Conservation (phyloP, 2,113 vertebrate genomes). For the Oncorhynchus mykiss region DNA sequence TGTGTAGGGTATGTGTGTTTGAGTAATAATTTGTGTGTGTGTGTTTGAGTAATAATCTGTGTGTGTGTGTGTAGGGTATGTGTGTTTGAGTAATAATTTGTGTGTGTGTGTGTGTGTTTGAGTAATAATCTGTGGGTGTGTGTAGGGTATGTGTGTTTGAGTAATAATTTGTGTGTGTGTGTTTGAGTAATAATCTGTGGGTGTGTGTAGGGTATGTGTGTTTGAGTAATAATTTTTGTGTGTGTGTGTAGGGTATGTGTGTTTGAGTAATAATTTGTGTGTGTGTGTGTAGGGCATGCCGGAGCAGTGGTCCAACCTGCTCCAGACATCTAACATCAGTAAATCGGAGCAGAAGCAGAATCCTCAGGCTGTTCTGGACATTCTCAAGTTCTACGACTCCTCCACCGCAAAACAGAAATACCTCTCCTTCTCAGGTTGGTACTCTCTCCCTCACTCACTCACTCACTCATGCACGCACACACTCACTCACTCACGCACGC, state of each 20-base stretch:
- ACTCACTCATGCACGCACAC: background rate
- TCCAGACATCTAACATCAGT: slow-evolving; percentile 97
- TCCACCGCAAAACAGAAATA: slow-evolving; percentile 94
- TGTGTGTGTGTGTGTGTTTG: no score
- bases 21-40: no score
- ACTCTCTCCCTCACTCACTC: background rate
- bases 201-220: background rate
- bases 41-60: no score
- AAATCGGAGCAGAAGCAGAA: slow-evolving; percentile 98
- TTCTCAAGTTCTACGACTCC: slow-evolving; percentile 96
- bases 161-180: no score
- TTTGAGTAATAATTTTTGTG: background rate
- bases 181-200: background rate
- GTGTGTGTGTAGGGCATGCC: slow-evolving; percentile 88
- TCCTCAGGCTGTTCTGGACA: slow-evolving; percentile 94
- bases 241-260: slow-evolving; percentile 14
- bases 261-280: background rate
- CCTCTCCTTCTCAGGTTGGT: slow-evolving; percentile 84
- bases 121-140: background rate
- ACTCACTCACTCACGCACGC: background rate
- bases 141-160: no score
- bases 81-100: no score
- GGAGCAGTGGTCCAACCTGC: slow-evolving; percentile 95
- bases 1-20: no score
- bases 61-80: no score